Conservation (phyloP, 2,797 vertebrate genomes). For the Scolopax bukidnonensis region DNA sequence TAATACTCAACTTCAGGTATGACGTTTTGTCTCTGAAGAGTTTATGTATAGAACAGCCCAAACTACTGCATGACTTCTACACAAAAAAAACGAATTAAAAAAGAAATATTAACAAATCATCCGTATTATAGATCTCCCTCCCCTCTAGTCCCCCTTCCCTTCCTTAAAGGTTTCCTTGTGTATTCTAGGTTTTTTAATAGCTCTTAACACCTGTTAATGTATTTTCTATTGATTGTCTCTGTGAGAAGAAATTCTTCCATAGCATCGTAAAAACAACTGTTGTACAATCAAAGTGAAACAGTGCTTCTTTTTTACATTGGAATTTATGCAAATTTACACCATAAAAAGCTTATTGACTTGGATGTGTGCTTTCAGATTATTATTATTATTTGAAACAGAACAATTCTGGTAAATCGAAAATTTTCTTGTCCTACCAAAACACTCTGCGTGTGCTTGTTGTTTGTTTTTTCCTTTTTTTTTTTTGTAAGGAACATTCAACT, state of each 20-base stretch:
- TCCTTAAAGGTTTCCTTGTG: background rate
- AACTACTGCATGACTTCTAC: background rate
- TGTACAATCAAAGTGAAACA: background rate
- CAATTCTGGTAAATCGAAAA: background rate
- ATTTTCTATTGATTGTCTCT: background rate
- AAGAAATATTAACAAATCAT: background rate
- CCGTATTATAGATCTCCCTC: background rate
- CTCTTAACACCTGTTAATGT: background rate
- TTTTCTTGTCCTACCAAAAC: background rate
- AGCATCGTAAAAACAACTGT: background rate
- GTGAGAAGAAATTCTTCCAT: background rate
- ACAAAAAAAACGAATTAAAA: background rate
- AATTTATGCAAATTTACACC: background rate
- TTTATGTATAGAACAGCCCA: background rate
- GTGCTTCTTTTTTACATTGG: background rate
- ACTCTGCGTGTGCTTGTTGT: background rate
- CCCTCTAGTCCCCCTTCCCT: fast-evolving
- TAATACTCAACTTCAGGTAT: background rate
- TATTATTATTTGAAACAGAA: background rate
- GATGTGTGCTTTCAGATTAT: background rate
- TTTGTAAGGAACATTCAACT: background rate
- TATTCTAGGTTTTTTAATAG: background rate
- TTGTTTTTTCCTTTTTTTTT: background rate
- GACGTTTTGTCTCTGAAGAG: background rate
- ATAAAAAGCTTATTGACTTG: background rate